Base-by-base conservation (phyloP, 2,888 invertebrate species). In the Aethes cnicana region DNA sequence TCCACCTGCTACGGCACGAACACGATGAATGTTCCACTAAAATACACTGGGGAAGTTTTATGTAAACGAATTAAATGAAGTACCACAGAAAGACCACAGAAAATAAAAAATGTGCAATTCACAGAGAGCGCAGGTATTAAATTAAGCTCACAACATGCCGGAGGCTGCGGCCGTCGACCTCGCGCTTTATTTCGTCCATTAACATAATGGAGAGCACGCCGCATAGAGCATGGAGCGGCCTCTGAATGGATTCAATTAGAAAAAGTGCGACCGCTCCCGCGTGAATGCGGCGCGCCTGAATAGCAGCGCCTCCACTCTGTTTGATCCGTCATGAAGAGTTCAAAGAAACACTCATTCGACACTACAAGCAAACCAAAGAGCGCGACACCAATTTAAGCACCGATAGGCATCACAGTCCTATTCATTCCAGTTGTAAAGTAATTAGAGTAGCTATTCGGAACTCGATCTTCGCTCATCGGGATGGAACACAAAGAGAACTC, bases 171-270 rank as follows among this genome's bases (percentile, higher is more conserved):
- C 6, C 32, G 18, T n/a, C 17, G 47, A 39, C 30, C 47, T 32
- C 39, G 25, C 47, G 30, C 36, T 47, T 48, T 48, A 48, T 48
- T 41, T 47, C 39, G 30, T 44, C 43, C 36, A 50, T 50, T 43
- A 50, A 30, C 36, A 43, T 50, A 50, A 50, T 42, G 43, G 36
- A 50, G 43, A 30, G 14, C 16, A 20, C 42, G 16, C n/a, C 11
- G 42, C 26, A 17, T 25, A 23, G 41, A 26, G 35, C 20, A 28
- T 14, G 28, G 49, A 35, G 33, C 48, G 30, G 33, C 32, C 30
- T 20, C 7, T 11, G 43, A 36, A 43, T 43, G 43, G 28, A 50
- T 43, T 50, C 50, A 50, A 50, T 50, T 50, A 43, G 43, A 50
- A 43, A 43, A 50, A 50, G 50, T 50, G 41, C 48, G 49, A 43